A percentile compares a stretch with the other conserved stretches of the same genome.
Conservation (phyloP, 2,797 vertebrate species). For the Emydoidea blandingii region DNA sequence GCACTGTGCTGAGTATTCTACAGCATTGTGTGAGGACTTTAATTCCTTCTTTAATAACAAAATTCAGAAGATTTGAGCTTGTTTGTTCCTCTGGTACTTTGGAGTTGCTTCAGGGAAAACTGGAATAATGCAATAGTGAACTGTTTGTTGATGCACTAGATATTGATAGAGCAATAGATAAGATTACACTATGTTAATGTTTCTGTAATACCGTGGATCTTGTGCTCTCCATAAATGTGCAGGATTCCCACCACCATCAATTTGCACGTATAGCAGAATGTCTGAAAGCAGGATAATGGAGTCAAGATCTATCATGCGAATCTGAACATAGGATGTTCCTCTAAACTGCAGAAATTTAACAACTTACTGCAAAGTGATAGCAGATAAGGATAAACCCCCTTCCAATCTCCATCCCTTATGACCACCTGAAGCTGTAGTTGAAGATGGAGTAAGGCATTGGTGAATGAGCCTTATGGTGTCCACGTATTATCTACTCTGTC, state of each 20-base stretch:
- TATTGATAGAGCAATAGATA: neutral
- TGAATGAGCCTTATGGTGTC: neutral
- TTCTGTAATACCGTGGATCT: constrained; percentile 10
- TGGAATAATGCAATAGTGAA: neutral
- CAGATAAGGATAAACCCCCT: neutral
- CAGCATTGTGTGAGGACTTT: constrained; percentile 13
- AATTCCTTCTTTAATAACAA: constrained; percentile 13
- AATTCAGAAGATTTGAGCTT: constrained; percentile 5
- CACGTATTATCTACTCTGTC: neutral
- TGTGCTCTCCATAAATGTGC: neutral
- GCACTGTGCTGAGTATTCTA: constrained; percentile 16
- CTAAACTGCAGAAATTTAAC: neutral
- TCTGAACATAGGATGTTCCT: neutral
- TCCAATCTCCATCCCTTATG: neutral
- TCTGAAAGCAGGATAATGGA: neutral
- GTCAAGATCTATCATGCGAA: neutral
- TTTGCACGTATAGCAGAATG: neutral
- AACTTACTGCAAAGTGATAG: neutral
- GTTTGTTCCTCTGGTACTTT: neutral
- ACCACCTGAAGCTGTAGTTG: neutral
- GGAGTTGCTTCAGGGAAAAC: neutral
- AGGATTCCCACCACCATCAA: neutral
- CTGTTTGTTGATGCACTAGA: neutral
- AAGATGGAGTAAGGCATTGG: neutral
- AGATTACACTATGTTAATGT: neutral